A percentile compares a stretch with the other conserved stretches of the same genome.
These are phyloP conservation scores for Orchesellides sinensis DNA, from an alignment of 2,888 invertebrate species.

Conservation along the genomic window DNA sequence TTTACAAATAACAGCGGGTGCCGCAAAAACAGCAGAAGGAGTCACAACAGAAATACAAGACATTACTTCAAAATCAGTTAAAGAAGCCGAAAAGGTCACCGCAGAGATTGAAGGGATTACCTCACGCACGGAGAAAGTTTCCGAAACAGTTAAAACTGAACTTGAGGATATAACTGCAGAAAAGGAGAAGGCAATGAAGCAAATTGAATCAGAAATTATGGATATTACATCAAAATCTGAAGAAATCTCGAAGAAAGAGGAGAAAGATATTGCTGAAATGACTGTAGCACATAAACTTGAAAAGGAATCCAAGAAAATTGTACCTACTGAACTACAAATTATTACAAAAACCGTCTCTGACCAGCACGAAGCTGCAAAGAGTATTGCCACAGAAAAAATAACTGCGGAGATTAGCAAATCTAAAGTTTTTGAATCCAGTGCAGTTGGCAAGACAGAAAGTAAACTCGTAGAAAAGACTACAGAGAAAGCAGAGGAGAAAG, in stretches of 20 bases:
- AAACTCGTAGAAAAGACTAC: not conserved
- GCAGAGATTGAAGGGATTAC: constrained; percentile 48
- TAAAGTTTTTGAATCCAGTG: not conserved
- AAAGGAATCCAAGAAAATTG: constrained; percentile 79
- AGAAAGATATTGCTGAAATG: constrained; percentile 21
- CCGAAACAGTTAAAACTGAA: constrained; percentile 3
- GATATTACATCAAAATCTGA: constrained; percentile 38
- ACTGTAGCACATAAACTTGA: constrained; percentile 68
- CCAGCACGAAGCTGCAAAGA: not conserved
- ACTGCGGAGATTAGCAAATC: not conserved
- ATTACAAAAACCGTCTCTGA: constrained; percentile 55
- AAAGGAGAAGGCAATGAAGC: constrained; percentile 13
- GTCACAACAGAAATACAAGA: constrained; percentile 48
- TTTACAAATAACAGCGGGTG: constrained; percentile 11
- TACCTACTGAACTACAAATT: constrained; percentile 78
- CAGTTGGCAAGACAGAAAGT: too few species aligned
- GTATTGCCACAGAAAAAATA: not conserved
- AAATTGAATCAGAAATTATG: constrained; percentile 39
- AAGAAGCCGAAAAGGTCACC: constrained; percentile 11
- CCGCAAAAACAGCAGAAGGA: constrained; percentile 31
- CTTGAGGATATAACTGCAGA: constrained; percentile 4
- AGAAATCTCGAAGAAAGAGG: constrained; percentile 6
- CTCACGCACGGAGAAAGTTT: not conserved
- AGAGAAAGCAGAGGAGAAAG: not conserved
- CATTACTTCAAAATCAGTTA: constrained; percentile 21